Evolutionary conservation across 2,113 vertebrate species (phyloP).

Genomic region (Aplodontia rufa): DNA sequence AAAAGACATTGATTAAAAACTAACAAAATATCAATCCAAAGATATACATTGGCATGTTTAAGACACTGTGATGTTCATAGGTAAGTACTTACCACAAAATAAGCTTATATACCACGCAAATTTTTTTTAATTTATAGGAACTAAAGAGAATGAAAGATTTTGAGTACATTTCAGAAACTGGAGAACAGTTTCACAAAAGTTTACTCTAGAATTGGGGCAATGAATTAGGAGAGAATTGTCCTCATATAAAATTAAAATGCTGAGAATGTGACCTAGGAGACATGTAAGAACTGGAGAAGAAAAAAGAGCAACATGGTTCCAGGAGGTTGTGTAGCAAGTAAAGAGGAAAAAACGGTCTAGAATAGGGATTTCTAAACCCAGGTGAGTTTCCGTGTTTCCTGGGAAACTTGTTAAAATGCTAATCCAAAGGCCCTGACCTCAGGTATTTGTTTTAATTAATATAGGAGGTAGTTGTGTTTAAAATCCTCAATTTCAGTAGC

Average conservation of each 20-base stretch:
- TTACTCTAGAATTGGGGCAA: not conserved
- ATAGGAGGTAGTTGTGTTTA: not conserved
- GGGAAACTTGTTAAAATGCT: conserved; percentile 22
- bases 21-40: not conserved
- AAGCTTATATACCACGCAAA: not conserved
- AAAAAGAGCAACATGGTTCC: not conserved
- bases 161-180: not conserved
- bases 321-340: not conserved
- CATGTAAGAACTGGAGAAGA: not conserved
- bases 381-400: conserved; percentile 10
- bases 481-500: conserved; percentile 44
- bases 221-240: not conserved
- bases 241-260: conserved; percentile 9
- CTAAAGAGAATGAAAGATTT: not conserved
- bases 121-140: not conserved
- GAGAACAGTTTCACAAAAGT: not conserved
- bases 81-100: not conserved
- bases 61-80: not conserved
- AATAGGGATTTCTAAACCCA: not conserved
- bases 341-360: not conserved
- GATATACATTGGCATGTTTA: not conserved
- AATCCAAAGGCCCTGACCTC: not conserved
- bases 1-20: not conserved
- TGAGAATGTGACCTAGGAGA: not conserved
- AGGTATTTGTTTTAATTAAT: not conserved